Evolutionary conservation across 2,888 invertebrate species (phyloP).

Genomic region (Baronia brevicornis): DNA sequence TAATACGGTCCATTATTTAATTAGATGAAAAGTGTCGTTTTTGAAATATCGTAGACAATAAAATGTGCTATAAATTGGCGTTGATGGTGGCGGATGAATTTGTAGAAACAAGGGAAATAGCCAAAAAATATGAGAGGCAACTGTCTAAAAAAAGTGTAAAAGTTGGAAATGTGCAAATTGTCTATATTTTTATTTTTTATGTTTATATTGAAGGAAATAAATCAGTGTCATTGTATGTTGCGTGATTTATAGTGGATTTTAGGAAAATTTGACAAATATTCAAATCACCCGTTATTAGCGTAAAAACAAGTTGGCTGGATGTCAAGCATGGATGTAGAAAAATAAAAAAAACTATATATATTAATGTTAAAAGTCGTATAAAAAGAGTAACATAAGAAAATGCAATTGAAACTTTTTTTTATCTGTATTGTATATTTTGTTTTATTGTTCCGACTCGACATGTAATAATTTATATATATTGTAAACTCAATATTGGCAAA

Average conservation of each 20-base stretch:
- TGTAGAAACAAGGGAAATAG: not conserved
- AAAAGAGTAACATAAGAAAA: conserved; percentile 22
- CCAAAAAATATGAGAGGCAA: conserved; percentile 32
- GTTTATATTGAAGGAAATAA: conserved; percentile 56
- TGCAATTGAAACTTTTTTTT: conserved; percentile 19
- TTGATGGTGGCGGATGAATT: not conserved
- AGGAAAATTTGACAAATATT: conserved; percentile 28
- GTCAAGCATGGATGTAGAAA: conserved; percentile 38
- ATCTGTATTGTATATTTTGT: conserved; percentile 27
- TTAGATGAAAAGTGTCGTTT: conserved; percentile 10
- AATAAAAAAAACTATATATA: conserved; percentile 20
- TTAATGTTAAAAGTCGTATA: conserved; percentile 19
- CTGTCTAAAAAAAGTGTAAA: conserved; percentile 46
- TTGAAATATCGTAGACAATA: conserved; percentile 27
- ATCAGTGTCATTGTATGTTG: conserved; percentile 38
- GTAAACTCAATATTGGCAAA: conserved; percentile 32
- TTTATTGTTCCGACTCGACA: conserved; percentile 21
- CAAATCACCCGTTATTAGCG: conserved; percentile 23
- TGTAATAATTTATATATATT: conserved; percentile 20
- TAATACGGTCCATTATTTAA: too few relatives aligned
- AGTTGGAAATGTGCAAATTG: conserved; percentile 40
- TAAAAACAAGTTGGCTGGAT: conserved; percentile 20
- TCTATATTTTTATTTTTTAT: conserved; percentile 61
- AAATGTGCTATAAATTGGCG: conserved; percentile 14
- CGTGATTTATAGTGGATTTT: conserved; percentile 20